phyloP scores from a whole-genome alignment of 2,113 vertebrate species.

The Istiophorus platypterus region DNA sequence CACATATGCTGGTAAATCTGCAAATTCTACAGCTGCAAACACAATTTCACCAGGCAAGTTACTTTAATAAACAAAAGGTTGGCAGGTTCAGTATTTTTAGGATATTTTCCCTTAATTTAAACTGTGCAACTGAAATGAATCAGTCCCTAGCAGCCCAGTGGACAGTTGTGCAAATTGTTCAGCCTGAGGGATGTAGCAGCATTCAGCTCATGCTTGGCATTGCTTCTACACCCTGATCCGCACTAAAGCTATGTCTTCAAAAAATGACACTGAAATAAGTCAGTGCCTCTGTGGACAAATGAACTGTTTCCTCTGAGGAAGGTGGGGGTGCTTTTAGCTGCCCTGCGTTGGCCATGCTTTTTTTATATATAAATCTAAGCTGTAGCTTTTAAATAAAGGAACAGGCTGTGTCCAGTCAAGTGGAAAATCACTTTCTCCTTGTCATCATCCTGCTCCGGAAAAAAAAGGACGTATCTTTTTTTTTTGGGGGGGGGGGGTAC shows the following conservation, averaged over 20 bases:
- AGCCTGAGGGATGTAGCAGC: conserved; percentile 23
- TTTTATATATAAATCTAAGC: conserved; percentile 18
- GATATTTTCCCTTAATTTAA: background rate
- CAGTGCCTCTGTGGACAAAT: conserved; percentile 42
- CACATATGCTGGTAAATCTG: background rate
- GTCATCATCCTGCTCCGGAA: conserved; percentile 43
- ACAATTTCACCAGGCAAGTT: background rate
- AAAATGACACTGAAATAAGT: conserved; percentile 27
- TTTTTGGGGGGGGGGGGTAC: no score
- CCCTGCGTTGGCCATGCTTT: conserved; percentile 25
- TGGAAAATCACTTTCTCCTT: conserved; percentile 78
- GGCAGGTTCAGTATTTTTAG: background rate
- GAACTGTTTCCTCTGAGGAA: conserved; percentile 34
- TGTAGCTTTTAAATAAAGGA: conserved; percentile 61
- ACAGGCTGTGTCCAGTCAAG: conserved; percentile 63
- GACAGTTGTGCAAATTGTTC: conserved; percentile 27
- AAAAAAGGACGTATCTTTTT: conserved; percentile 35
- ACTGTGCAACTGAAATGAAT: conserved; percentile 22
- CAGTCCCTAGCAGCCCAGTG: background rate
- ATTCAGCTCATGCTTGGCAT: conserved; percentile 26
- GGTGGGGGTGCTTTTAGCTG: conserved; percentile 46
- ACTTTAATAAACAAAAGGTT: background rate
- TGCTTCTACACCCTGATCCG: conserved; percentile 1
- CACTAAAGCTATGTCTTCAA: conserved; percentile 21
- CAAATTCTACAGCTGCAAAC: background rate